Base-by-base conservation (phyloP, 2,113 vertebrate genomes). In the Marmota monax region DNA sequence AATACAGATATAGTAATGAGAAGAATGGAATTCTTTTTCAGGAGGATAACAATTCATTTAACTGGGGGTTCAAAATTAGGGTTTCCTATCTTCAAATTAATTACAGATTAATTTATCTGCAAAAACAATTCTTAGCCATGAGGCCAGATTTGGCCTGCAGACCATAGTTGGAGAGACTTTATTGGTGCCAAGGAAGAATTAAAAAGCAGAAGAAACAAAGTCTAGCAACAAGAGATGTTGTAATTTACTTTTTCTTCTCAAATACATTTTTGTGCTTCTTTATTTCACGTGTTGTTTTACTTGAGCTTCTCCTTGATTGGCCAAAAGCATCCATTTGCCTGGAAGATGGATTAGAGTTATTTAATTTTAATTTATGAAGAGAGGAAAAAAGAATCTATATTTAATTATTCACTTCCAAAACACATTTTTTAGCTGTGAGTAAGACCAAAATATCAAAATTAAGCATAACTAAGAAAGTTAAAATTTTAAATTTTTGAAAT, bases 201-300 rank as follows among this genome's bases (percentile, higher is more conserved):
- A 16, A 97, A 90, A 69, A 45, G 25, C 29, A 84, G 13, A 84
- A 78, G 42, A 84, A 84, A 92, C 42, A 48, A 84, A 83, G 18
- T 63, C 4, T 14, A 69, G 76, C 18, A 90, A 79, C 2, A 34
- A 16, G 3, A 74, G 48, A 92, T 67, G 63, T 14, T 51, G 7
- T 42, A 74, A 69, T 16, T 92, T 56, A 37, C 17, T 9, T n/a
- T 39, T 89, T 80, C 88, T 83, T 34, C 56, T 78, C 42, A 58
- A 94, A 92, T 83, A 37, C 39, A 65, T 70, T 82, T 72, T 63
- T n/a, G 58, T 88, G 69, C 34, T 48, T 87, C 45, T 86, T 85
- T 91, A 90, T 85, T 88, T 91, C 34, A n/a, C 48, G 78, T 79
- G 84, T 96, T 27, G n/a, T 90, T 92, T 95, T 83, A 86, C 16